Base-by-base conservation (phyloP, 2,888 invertebrate genomes). In the Heteromurus nitidus region DNA sequence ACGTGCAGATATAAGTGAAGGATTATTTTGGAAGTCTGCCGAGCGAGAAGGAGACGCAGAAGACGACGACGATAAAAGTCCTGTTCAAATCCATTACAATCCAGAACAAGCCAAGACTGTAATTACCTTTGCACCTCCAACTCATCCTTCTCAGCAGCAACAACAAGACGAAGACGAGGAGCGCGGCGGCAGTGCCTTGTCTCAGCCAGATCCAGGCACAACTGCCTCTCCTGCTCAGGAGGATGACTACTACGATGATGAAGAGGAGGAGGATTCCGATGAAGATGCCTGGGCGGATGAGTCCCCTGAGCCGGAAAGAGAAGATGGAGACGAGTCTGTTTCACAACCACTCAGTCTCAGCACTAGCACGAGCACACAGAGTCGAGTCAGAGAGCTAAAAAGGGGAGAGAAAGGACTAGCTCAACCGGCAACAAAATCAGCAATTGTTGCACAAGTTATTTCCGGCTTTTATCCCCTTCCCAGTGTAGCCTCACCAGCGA, bases 1-100 rank as follows among this genome's bases (percentile, higher is more conserved):
- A 93, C 88, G 92, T 93, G 82, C 91, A 92, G 87, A 89, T 90
- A 30, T 80, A 85, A 62, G 88, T 90, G 79, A 89, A 88, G 90
- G 91, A 85, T 91, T 91, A 84, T 91, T 92, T 85, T 90, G 73
- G 80, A 77, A 80, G 67, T 55, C 76, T 68, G 79, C 75, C 50
- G 67, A 67, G 64, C 69, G 64, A 30, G 80, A 65, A 44, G 68
- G 30, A 58, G 75, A 62, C n/a, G 53, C 22, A 24, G 81, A 64
- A 42, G 69, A 72, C 3, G 80, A 13, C 36, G 64, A 47, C 55
- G 72, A 70, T 76, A 64, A 80, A 72, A 79, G 70, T 44, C 79
- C 79, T 65, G 79, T 65, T 65, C 62, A 64, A 24, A 79, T 79
- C 42, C 64, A 64, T 53, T 79, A 64, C 70, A 67, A 79, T 28